Evolutionary conservation across 2,888 invertebrate species (phyloP).

Genomic region (Scotopteryx bipunctaria): DNA sequence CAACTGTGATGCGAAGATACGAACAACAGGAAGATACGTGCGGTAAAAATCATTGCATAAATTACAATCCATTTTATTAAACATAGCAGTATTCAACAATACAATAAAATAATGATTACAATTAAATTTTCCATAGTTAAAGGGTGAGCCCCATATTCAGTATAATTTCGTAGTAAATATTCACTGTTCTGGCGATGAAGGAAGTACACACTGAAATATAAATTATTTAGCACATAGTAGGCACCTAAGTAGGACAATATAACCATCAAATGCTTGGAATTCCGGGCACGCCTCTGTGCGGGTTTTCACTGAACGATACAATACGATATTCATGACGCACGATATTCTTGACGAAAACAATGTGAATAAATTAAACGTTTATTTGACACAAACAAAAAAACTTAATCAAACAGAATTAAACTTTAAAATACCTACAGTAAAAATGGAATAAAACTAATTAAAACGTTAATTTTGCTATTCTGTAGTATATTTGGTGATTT

Average conservation of each 20-base stretch:
- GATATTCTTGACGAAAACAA: too few relatives aligned
- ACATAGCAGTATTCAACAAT: not conserved
- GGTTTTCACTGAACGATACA: conserved; percentile 35
- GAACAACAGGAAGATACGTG: not conserved
- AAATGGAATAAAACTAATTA: too few relatives aligned
- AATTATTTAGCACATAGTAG: not conserved
- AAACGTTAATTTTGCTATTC: too few relatives aligned
- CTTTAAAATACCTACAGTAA: too few relatives aligned
- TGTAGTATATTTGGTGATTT: too few relatives aligned
- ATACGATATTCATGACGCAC: too few relatives aligned
- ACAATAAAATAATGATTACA: conserved; percentile 8
- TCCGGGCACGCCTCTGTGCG: conserved; percentile 40
- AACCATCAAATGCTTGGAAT: conserved; percentile 37
- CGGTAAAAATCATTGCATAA: not conserved
- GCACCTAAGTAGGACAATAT: conserved; percentile 4
- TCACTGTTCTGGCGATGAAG: conserved; percentile 7
- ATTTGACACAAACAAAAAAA: too few relatives aligned
- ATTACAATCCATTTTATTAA: not conserved
- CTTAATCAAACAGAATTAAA: too few relatives aligned
- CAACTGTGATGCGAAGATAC: not conserved
- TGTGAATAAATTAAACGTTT: too few relatives aligned
- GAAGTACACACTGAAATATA: conserved; percentile 7
- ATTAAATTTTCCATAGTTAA: conserved; percentile 1
- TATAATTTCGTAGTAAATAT: conserved; percentile 18
- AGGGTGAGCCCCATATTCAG: not conserved